phyloP scores from a whole-genome alignment of 2,797 vertebrate species.

The Sus cebifrons region DNA sequence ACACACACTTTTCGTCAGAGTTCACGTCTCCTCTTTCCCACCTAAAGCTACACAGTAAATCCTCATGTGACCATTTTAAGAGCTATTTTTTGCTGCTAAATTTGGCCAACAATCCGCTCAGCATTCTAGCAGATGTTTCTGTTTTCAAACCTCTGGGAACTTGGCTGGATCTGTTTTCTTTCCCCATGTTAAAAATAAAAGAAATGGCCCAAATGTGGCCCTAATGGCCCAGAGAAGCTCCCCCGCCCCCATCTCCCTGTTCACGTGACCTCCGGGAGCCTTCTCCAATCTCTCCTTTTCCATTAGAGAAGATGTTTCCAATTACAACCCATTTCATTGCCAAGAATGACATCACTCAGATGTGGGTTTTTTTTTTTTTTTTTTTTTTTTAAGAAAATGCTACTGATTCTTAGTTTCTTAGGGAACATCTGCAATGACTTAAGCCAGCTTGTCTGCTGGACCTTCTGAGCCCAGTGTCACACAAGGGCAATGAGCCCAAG shows the following conservation, averaged over 20 bases:
- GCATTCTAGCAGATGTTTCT: conserved; percentile 89
- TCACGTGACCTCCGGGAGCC: conserved; percentile 52
- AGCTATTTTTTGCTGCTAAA: conserved; percentile 87
- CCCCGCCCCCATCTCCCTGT: background rate
- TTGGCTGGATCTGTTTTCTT: conserved; percentile 80
- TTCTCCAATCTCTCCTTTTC: conserved; percentile 66
- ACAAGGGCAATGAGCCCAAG: background rate
- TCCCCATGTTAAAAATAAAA: conserved; percentile 82
- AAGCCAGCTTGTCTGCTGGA: conserved; percentile 16
- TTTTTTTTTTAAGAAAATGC: conserved; percentile 1
- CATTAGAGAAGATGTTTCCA: conserved; percentile 76
- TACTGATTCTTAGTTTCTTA: background rate
- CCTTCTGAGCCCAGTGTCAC: background rate
- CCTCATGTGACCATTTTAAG: conserved; percentile 82
- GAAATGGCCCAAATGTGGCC: conserved; percentile 76
- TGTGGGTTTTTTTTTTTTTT: background rate
- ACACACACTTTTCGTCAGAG: conserved; percentile 66
- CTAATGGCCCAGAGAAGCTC: conserved; percentile 56
- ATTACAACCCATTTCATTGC: conserved; percentile 65
- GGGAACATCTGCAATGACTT: conserved; percentile 57
- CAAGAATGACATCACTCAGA: conserved; percentile 71
- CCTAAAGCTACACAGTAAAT: conserved; percentile 85
- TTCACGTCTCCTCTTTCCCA: conserved; percentile 84
- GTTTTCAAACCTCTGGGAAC: conserved; percentile 87
- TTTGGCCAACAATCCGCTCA: conserved; percentile 89